phyloP scores from a whole-genome alignment of 1,140 invertebrate genomes.

The Grapholita molesta region DNA sequence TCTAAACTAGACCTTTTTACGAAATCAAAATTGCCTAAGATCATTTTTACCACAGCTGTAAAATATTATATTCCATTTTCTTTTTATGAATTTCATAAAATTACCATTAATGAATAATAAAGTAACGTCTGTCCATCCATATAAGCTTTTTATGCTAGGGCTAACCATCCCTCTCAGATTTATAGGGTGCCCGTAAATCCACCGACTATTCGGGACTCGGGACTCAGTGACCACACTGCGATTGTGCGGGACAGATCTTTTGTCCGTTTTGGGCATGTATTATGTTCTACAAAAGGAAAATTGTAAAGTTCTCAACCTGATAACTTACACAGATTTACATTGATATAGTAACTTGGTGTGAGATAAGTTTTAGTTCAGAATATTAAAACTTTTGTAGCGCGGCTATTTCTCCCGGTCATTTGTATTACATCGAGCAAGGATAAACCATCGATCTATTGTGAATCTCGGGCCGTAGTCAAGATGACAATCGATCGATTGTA shows the following conservation, averaged over 20 bases:
- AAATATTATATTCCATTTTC: not conserved
- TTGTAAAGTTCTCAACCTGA: not conserved
- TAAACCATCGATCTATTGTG: no score
- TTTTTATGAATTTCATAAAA: slow-evolving; percentile 13
- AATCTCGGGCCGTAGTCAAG: no score
- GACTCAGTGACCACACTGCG: slow-evolving; percentile 7
- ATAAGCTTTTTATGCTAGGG: slow-evolving; percentile 6
- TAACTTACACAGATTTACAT: not conserved
- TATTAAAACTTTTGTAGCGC: no score
- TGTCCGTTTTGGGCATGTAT: slow-evolving; percentile 3
- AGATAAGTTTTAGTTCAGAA: no score
- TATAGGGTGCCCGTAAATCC: slow-evolving; percentile 13
- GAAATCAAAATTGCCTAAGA: not conserved
- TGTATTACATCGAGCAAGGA: no score
- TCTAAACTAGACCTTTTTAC: not conserved
- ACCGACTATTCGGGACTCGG: not conserved
- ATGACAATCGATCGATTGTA: no score
- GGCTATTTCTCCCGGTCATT: no score
- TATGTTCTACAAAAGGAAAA: not conserved
- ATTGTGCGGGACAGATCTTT: not conserved
- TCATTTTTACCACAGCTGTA: not conserved
- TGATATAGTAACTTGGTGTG: not conserved
- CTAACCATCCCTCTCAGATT: not conserved
- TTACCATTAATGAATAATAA: slow-evolving; percentile 17
- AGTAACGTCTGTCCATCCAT: not conserved